Evolutionary conservation across 2,888 invertebrate genomes (phyloP).

Genomic region (Crepidodera aurea): DNA sequence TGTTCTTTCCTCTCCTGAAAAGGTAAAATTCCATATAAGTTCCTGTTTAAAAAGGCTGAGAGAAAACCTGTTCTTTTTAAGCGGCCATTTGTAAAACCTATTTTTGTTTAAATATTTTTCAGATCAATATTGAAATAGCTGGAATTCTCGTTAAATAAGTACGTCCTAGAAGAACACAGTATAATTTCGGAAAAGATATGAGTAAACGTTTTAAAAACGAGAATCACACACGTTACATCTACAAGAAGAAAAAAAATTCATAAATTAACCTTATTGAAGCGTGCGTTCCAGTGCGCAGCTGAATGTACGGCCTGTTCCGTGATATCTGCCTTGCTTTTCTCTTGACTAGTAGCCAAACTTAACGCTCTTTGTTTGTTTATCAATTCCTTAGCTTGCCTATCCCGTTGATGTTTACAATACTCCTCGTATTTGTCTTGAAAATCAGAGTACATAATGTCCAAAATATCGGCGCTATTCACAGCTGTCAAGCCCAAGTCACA

Average conservation of each 20-base stretch:
- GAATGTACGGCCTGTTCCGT: slow-evolving; percentile 86
- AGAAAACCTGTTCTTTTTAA: too few relatives aligned
- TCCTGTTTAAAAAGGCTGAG: too few relatives aligned
- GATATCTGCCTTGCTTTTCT: slow-evolving; percentile 70
- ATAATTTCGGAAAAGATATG: too few relatives aligned
- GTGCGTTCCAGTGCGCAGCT: slow-evolving; percentile 88
- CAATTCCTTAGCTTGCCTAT: slow-evolving; percentile 74
- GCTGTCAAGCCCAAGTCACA: slow-evolving; percentile 95
- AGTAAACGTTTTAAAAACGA: too few relatives aligned
- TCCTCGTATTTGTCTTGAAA: slow-evolving; percentile 96
- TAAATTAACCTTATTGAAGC: slow-evolving; percentile 75
- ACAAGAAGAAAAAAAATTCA: too few relatives aligned
- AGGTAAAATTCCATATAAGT: too few relatives aligned
- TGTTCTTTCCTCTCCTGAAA: slow-evolving; percentile 71
- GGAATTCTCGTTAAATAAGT: too few relatives aligned
- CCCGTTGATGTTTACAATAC: slow-evolving; percentile 76
- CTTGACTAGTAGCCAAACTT: slow-evolving; percentile 65
- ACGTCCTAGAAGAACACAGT: too few relatives aligned
- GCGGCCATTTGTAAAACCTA: too few relatives aligned
- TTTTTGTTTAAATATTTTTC: too few relatives aligned
- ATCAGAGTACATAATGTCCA: slow-evolving; percentile 95
- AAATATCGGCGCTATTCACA: slow-evolving; percentile 88
- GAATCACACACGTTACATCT: too few relatives aligned
- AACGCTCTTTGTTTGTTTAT: slow-evolving; percentile 73
- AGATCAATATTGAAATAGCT: too few relatives aligned